Conservation (phyloP, 1,140 invertebrate genomes). For the Venturia canescens region DNA sequence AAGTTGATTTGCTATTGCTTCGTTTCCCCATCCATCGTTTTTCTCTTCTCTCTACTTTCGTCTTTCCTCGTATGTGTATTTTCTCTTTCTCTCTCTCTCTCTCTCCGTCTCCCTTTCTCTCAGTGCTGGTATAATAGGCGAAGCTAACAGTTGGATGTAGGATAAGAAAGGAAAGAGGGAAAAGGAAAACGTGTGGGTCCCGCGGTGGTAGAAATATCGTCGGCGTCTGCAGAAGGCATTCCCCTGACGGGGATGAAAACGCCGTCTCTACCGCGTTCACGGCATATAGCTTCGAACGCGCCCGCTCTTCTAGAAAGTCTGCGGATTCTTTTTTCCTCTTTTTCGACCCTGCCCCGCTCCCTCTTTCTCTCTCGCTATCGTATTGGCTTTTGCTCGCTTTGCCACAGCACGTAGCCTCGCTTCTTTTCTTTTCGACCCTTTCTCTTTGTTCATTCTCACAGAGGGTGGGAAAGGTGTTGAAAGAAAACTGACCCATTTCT, state of each 20-base stretch:
- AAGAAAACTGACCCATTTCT: conserved; percentile 19
- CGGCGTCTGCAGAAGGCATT: conserved; percentile 45
- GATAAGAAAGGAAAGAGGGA: not conserved
- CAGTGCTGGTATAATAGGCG: conserved; percentile 40
- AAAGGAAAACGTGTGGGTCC: conserved; percentile 33
- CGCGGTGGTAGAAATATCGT: conserved; percentile 62
- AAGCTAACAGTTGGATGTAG: conserved; percentile 59
- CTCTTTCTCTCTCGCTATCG: conserved; percentile 6
- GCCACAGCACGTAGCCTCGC: conserved; percentile 27
- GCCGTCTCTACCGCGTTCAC: conserved; percentile 29
- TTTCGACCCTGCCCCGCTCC: conserved; percentile 20
- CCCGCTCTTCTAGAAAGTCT: not conserved
- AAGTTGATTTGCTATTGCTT: conserved; percentile 27
- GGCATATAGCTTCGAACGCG: conserved; percentile 3
- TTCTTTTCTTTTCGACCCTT: conserved; percentile 22
- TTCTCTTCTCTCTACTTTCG: not conserved
- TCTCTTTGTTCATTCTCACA: conserved; percentile 1
- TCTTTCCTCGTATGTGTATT: not conserved
- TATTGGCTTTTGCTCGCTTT: conserved; percentile 35
- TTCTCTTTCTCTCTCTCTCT: not conserved
- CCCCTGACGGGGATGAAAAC: conserved; percentile 47
- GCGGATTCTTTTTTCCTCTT: not conserved
- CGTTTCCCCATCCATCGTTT: conserved; percentile 2
- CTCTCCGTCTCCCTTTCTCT: not conserved
- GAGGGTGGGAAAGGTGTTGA: conserved; percentile 7